phyloP scores from a whole-genome alignment of 1,140 invertebrate genomes.

The Apis mellifera region DNA sequence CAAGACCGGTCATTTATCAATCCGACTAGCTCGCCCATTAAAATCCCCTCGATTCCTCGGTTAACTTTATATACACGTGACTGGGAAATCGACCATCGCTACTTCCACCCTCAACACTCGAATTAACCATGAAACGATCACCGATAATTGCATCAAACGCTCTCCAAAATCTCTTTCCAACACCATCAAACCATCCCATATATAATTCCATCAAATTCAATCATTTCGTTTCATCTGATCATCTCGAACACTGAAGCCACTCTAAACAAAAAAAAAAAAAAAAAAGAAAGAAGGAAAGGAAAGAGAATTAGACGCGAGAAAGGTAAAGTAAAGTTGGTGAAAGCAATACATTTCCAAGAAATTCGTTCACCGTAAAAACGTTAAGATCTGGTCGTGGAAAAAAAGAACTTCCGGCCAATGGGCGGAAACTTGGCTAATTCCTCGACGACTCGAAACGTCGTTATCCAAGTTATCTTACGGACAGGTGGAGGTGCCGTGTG shows the following conservation, averaged over 20 bases:
- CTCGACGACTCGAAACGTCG: constrained; percentile 29
- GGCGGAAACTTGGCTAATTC: constrained; percentile 22
- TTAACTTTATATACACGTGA: constrained; percentile 16
- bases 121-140: neutral
- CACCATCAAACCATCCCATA: neutral
- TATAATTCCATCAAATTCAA: too few species aligned
- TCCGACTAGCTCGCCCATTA: neutral
- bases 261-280: too few species aligned
- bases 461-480: constrained; percentile 38
- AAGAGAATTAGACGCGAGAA: neutral
- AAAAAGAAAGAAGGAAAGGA: neutral
- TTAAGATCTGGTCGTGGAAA: neutral
- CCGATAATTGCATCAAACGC: neutral
- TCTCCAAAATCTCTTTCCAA: neutral
- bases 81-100: neutral
- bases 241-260: too few species aligned
- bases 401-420: neutral
- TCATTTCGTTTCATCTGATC: too few species aligned
- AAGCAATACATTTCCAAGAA: neutral
- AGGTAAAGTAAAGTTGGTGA: neutral
- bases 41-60: constrained; percentile 17
- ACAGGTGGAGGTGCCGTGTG: constrained; percentile 16
- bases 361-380: neutral
- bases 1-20: constrained; percentile 17
- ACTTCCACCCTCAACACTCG: neutral